Conservation (phyloP, 1,140 invertebrate species). For the Melanaphis sacchari region DNA sequence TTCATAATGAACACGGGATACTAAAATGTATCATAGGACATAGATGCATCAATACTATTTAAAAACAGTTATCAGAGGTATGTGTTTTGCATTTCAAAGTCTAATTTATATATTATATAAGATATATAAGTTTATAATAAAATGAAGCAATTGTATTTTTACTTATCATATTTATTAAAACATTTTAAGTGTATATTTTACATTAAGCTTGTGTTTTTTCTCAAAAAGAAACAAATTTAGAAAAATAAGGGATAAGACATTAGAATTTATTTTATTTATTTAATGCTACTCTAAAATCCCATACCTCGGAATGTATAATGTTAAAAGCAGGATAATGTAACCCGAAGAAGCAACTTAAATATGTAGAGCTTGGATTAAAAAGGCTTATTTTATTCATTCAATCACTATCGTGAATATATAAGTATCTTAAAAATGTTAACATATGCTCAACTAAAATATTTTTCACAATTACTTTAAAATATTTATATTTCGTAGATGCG, state of each 20-base stretch:
- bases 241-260: not conserved
- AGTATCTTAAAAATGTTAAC: not conserved
- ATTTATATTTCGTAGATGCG: not conserved
- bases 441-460: not conserved
- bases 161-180: not conserved
- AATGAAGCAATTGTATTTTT: not conserved
- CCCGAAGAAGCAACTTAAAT: not conserved
- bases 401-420: not conserved
- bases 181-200: not conserved
- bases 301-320: not conserved
- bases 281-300: not conserved
- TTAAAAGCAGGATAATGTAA: not conserved
- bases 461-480: not conserved
- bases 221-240: not conserved
- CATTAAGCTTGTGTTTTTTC: not conserved
- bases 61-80: not conserved
- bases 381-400: conserved; percentile 22
- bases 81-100: not conserved
- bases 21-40: no score
- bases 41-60: not conserved
- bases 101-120: no score
- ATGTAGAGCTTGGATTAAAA: not conserved
- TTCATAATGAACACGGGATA: no score
- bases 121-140: not conserved
- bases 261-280: conserved; percentile 1